Base-by-base conservation (phyloP, 1,140 invertebrate species). In the Pseudomyrmex cubaensis region DNA sequence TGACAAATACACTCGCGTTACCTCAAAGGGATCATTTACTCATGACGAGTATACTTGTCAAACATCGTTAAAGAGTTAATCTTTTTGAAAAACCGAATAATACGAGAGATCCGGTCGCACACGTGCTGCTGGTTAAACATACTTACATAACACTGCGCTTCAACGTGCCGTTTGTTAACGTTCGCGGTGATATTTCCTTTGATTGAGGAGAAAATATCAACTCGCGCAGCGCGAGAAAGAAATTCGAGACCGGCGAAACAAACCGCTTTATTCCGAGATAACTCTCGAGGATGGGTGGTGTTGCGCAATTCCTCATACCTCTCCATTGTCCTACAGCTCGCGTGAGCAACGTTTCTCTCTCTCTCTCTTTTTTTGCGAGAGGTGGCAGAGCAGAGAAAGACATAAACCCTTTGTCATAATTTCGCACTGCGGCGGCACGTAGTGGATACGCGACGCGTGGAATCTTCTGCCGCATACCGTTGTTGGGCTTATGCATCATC, bases 361-460 rank as follows among this genome's bases (percentile, higher is more conserved):
- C 35, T 35, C 35, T 35, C 25, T 35, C n/a, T 4, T 35, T 35
- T 61, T 85, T 82, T 75, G 63, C 59, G 44, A 67, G 5, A 35
- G 12, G 52, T 22, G 25, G 54, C 17, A 63, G 70, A 84, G 62
- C 70, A 77, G 80, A 83, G 84, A 74, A 74, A 66, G 72, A 67
- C 50, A 67, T 54, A 66, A 70, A 63, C 77, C 25, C 87, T 88
- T 84, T 72, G 86, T 89, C 87, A 89, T 89, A 89, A 89, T 89
- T 87, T 86, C 63, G 52, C 84, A 66, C 80, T 57, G 70, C 22
- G 70, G 80, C 64, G 75, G 59, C 64, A 86, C 78, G 78, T 80
- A 88, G 72, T 62, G 82, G 87, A 75, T 80, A 56, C 74, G 80
- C 75, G 74, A 74, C 76, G 75, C 75, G 48, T 84, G 82, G 84